phyloP scores from a whole-genome alignment of 2,888 invertebrate genomes.

The Tromatobia lineatoria region DNA sequence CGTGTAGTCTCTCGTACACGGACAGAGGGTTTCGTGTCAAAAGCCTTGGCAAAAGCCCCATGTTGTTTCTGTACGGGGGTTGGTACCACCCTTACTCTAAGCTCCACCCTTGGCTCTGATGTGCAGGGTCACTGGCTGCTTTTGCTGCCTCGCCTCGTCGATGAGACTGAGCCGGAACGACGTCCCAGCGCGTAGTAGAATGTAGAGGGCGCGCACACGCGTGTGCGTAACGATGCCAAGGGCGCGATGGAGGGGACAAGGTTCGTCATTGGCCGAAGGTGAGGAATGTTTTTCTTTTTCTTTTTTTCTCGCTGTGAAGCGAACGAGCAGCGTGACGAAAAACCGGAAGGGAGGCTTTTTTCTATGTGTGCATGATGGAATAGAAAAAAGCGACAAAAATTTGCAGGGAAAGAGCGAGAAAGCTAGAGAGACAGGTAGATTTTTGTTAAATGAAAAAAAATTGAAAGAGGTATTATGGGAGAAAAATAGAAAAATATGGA shows the following conservation, averaged over 20 bases:
- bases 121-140: slow-evolving; percentile 74
- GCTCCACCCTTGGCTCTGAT: slow-evolving; percentile 81
- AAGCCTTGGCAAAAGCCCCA: slow-evolving; percentile 60
- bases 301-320: neutral
- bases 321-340: too few species aligned
- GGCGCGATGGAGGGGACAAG: slow-evolving; percentile 9
- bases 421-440: too few species aligned
- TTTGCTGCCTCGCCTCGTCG: slow-evolving; percentile 34
- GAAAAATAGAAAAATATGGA: too few species aligned
- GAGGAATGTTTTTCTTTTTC: slow-evolving; percentile 18
- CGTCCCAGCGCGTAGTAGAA: neutral
- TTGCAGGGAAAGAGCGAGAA: neutral
- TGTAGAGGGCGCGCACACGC: slow-evolving; percentile 44
- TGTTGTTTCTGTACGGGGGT: slow-evolving; percentile 65
- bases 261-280: slow-evolving; percentile 56
- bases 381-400: neutral
- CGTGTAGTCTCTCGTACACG: slow-evolving; percentile 42
- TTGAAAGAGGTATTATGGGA: too few species aligned
- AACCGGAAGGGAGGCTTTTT: neutral
- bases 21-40: slow-evolving; percentile 34
- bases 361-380: neutral
- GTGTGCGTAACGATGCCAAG: slow-evolving; percentile 53
- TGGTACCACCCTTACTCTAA: slow-evolving; percentile 83
- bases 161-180: slow-evolving; percentile 11
- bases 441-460: too few species aligned